Evolutionary conservation across 1,140 invertebrate genomes (phyloP).

Genomic region (Triops cancriformis): DNA sequence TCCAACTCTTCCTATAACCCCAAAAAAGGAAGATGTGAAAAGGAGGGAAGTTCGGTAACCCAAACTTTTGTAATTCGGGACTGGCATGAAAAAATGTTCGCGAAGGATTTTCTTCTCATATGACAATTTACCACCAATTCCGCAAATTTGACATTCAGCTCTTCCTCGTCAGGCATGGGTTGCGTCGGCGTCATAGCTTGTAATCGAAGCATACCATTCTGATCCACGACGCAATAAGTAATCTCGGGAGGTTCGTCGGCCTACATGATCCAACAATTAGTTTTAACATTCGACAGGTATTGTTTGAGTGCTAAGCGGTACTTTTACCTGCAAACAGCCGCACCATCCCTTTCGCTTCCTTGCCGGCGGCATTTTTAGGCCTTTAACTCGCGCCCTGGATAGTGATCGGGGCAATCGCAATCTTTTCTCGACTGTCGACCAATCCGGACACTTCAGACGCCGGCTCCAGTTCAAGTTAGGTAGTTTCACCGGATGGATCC

Average conservation of each 20-base stretch:
- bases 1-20: conserved; percentile 81
- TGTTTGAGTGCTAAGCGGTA: neutral
- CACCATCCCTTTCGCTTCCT: conserved; percentile 50
- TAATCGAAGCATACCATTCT: conserved; percentile 69
- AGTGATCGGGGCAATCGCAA: conserved; percentile 20
- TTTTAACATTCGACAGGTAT: neutral
- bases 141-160: conserved; percentile 85
- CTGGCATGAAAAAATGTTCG: neutral
- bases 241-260: conserved; percentile 86
- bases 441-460: conserved; percentile 13
- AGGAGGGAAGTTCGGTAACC: conserved; percentile 4
- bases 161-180: conserved; percentile 85
- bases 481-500: conserved; percentile 15
- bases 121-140: conserved; percentile 71
- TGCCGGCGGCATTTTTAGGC: conserved; percentile 35
- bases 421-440: neutral
- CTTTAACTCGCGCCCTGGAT: conserved; percentile 21
- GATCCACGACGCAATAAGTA: conserved; percentile 79
- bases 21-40: conserved; percentile 28
- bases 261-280: conserved; percentile 40
- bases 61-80: conserved; percentile 20
- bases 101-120: neutral
- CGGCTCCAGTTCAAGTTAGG: conserved; percentile 22
- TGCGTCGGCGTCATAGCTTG: conserved; percentile 76
- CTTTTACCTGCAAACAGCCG: conserved; percentile 49